Percentiles rank a stretch among this genome's conserved stretches.
Conservation (phyloP, 2,888 invertebrate genomes). For the Tridacna gigas region DNA sequence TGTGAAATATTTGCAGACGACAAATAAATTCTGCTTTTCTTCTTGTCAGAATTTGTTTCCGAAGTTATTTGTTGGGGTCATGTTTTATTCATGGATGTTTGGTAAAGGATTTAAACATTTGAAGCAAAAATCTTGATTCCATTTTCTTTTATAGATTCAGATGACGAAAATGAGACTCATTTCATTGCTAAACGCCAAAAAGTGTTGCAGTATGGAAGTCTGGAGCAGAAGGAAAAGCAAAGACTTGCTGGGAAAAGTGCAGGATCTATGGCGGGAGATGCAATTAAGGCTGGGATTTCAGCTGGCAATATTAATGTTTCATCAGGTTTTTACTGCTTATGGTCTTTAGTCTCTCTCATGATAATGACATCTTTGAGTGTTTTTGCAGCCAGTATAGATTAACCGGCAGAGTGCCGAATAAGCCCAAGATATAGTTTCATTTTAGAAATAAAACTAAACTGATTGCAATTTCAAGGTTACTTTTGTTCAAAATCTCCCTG, state of each 20-base stretch:
- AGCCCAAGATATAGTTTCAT: too few relatives aligned
- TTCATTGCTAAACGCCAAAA: slow-evolving; percentile 89
- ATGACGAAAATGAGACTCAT: slow-evolving; percentile 90
- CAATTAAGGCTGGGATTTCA: slow-evolving; percentile 87
- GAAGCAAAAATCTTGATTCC: not conserved
- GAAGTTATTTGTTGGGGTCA: too few relatives aligned
- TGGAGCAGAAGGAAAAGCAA: slow-evolving; percentile 92
- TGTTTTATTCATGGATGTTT: too few relatives aligned
- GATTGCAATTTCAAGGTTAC: too few relatives aligned
- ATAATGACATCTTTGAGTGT: too few relatives aligned
- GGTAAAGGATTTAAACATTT: not conserved
- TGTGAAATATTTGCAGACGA: too few relatives aligned
- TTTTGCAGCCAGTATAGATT: too few relatives aligned
- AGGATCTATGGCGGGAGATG: slow-evolving; percentile 71
- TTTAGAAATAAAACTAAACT: too few relatives aligned
- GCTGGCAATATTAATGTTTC: slow-evolving; percentile 89
- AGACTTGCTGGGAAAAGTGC: slow-evolving; percentile 87
- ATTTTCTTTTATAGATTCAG: slow-evolving; percentile 13
- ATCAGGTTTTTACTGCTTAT: slow-evolving; percentile 70
- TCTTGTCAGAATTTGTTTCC: too few relatives aligned
- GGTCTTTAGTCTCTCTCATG: not conserved
- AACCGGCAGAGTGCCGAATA: too few relatives aligned
- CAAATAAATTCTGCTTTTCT: too few relatives aligned
- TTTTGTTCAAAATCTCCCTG: too few relatives aligned
- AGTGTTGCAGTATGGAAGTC: slow-evolving; percentile 94